These are phyloP conservation scores for Chaetodon trifasciatus DNA, from an alignment of 2,797 vertebrate genomes.

Conservation along the genomic window DNA sequence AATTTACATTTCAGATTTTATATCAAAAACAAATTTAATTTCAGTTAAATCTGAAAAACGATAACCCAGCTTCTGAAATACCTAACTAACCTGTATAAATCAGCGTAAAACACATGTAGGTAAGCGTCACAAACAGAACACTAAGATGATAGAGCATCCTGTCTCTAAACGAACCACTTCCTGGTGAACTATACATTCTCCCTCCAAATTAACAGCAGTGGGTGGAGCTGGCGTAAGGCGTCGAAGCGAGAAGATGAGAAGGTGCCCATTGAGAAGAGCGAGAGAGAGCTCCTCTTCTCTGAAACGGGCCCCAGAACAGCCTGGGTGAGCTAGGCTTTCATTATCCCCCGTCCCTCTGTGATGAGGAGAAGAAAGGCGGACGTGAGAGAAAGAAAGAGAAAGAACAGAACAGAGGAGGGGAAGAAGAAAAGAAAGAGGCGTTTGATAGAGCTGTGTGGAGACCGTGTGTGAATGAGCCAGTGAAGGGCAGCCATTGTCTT, in stretches of 20 bases:
- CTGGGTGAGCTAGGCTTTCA: constrained; percentile 78
- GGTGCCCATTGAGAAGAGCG: constrained; percentile 55
- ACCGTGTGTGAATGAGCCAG: constrained; percentile 92
- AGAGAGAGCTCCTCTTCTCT: constrained; percentile 60
- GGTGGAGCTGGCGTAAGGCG: constrained; percentile 49
- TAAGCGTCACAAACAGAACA: background rate
- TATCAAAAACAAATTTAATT: background rate
- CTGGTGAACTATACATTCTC: constrained; percentile 46
- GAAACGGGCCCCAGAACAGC: constrained; percentile 75
- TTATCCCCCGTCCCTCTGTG: constrained; percentile 84
- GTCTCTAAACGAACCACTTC: constrained; percentile 42
- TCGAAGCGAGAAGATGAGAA: constrained; percentile 62
- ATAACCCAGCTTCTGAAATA: background rate
- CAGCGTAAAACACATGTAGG: background rate
- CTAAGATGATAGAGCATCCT: background rate
- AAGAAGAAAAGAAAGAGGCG: constrained; percentile 89
- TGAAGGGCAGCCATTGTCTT: constrained; percentile 98
- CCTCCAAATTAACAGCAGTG: constrained; percentile 58
- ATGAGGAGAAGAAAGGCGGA: constrained; percentile 92
- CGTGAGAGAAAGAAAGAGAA: constrained; percentile 82
- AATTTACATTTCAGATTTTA: background rate
- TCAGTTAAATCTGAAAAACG: background rate
- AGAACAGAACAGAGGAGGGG: constrained; percentile 80
- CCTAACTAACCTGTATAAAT: background rate
- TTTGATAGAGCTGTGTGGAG: constrained; percentile 98